Evolutionary conservation across 2,797 vertebrate species (phyloP).

Genomic region (Clarias pachynema): DNA sequence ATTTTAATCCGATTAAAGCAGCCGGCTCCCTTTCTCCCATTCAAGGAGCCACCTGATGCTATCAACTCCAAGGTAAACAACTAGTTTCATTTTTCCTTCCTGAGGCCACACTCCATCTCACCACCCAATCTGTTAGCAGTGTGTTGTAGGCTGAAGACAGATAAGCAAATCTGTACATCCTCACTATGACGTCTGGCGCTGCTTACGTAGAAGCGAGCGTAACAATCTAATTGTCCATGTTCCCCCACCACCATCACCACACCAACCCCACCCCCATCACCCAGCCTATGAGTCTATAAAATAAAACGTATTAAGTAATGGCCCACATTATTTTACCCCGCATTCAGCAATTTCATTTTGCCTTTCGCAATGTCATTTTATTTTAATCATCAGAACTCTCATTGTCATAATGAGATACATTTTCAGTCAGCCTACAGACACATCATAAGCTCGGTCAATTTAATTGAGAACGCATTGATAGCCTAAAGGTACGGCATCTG

Average conservation of each 20-base stretch:
- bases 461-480: conserved; percentile 55
- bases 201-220: not conserved
- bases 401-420: conserved; percentile 42
- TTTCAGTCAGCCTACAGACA: conserved; percentile 33
- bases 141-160: conserved; percentile 14
- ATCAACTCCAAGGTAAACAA: conserved; percentile 56
- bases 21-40: conserved; percentile 34
- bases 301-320: conserved; percentile 29
- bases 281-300: not conserved
- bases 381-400: conserved; percentile 42
- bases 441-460: conserved; percentile 44
- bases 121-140: conserved; percentile 22
- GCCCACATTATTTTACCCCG: conserved; percentile 34
- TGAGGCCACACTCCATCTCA: not conserved
- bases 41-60: conserved; percentile 49
- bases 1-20: conserved; percentile 56
- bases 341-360: conserved; percentile 41
- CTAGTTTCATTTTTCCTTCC: conserved; percentile 40
- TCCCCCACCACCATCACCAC: not conserved
- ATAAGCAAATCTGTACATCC: conserved; percentile 10
- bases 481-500: conserved; percentile 44
- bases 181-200: not conserved
- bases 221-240: not conserved
- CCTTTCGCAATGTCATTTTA: conserved; percentile 3
- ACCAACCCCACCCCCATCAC: not conserved